Evolutionary conservation across 1,140 invertebrate genomes (phyloP).

Genomic region (Bacillus rossius): DNA sequence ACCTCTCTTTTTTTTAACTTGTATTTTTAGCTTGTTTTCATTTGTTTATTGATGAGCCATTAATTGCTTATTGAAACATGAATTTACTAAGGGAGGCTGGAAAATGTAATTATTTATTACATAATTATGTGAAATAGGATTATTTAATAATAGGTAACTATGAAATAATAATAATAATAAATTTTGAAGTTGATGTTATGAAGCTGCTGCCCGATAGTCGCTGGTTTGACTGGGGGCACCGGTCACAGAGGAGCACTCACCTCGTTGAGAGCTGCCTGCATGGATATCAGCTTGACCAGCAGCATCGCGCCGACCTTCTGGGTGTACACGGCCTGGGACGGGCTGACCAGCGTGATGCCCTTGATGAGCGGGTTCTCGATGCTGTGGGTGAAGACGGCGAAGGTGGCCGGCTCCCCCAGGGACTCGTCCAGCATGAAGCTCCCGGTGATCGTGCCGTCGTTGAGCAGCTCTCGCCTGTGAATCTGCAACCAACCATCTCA

Average conservation of each 20-base stretch:
- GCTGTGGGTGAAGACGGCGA: slow-evolving; percentile 45
- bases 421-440: slow-evolving; percentile 45
- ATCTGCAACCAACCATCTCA: slow-evolving; percentile 27
- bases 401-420: slow-evolving; percentile 42
- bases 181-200: no score
- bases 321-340: slow-evolving; percentile 40
- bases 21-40: no score
- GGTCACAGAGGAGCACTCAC: slow-evolving; percentile 28
- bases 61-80: no score
- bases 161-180: no score
- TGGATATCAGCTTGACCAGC: slow-evolving; percentile 45
- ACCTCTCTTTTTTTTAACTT: no score
- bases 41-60: no score
- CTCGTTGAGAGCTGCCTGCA: slow-evolving; percentile 47
- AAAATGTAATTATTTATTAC: no score
- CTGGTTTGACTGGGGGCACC: no score
- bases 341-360: slow-evolving; percentile 41
- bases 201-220: no score
- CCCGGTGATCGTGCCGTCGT: slow-evolving; percentile 43
- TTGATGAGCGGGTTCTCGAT: slow-evolving; percentile 44
- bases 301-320: slow-evolving; percentile 42
- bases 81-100: no score
- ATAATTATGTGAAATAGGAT: no score
- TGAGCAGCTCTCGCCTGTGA: slow-evolving; percentile 42
- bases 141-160: no score